A percentile compares a stretch with the other conserved stretches of the same genome.
phyloP scores from a whole-genome alignment of 2,113 vertebrate species.

The Pristiophorus japonicus region DNA sequence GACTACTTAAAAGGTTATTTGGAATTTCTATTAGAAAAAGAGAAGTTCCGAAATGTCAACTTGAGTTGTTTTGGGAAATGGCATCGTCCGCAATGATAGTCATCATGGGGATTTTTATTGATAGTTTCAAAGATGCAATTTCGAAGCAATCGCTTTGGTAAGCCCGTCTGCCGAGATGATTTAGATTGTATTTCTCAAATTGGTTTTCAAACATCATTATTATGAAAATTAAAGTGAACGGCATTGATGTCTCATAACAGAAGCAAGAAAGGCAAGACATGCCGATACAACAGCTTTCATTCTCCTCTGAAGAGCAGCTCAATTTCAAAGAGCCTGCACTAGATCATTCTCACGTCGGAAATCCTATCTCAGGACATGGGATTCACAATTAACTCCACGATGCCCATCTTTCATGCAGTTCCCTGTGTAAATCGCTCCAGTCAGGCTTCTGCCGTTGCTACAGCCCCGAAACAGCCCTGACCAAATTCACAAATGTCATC shows the following conservation, averaged over 20 bases:
- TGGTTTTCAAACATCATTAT: slow-evolving; percentile 13
- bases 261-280: neutral
- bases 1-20: neutral
- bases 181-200: neutral
- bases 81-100: neutral
- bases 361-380: neutral
- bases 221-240: neutral
- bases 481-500: neutral
- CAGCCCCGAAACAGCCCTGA: neutral
- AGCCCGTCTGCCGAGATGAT: neutral
- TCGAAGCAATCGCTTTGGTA: slow-evolving; percentile 7
- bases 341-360: neutral
- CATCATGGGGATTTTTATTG: slow-evolving; percentile 2
- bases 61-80: neutral
- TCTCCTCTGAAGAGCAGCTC: neutral
- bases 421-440: neutral
- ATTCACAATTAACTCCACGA: neutral
- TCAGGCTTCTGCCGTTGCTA: neutral
- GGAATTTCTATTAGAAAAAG: neutral
- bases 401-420: neutral
- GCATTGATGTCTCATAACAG: neutral
- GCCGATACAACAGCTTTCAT: neutral
- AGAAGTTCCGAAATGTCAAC: neutral
- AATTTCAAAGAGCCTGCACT: neutral
- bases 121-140: neutral